Conservation (phyloP, 2,797 vertebrate species). For the Rhincodon typus region DNA sequence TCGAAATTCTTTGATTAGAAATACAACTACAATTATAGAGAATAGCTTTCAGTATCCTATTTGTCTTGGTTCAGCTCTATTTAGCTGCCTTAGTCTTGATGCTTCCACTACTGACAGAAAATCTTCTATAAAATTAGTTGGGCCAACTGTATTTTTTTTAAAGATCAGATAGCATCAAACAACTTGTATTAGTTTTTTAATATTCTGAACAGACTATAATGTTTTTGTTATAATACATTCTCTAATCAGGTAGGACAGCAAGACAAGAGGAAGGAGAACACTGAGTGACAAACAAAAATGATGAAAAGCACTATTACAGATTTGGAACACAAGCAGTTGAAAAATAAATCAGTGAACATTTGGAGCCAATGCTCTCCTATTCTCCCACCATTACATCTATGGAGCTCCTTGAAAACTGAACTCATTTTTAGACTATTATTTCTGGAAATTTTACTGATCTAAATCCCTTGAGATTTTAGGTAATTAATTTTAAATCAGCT, state of each 20-base stretch:
- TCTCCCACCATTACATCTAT: not conserved
- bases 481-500: conserved; percentile 1
- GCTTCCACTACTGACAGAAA: not conserved
- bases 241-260: not conserved
- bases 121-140: not conserved
- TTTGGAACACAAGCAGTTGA: not conserved
- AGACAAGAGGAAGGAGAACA: not conserved
- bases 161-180: not conserved
- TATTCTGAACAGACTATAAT: not conserved
- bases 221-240: not conserved
- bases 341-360: not conserved
- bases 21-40: not conserved
- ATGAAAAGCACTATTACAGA: not conserved
- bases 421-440: not conserved
- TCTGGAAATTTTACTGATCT: not conserved
- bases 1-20: not conserved
- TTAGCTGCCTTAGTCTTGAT: not conserved
- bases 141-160: not conserved
- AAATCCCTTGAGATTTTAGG: not conserved
- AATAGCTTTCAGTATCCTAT: not conserved
- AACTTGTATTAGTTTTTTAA: not conserved
- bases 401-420: not conserved
- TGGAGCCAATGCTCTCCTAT: not conserved
- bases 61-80: not conserved
- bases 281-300: not conserved